Evolutionary conservation across 2,797 vertebrate species (phyloP).

Genomic region (Enteromius trimaculatus): DNA sequence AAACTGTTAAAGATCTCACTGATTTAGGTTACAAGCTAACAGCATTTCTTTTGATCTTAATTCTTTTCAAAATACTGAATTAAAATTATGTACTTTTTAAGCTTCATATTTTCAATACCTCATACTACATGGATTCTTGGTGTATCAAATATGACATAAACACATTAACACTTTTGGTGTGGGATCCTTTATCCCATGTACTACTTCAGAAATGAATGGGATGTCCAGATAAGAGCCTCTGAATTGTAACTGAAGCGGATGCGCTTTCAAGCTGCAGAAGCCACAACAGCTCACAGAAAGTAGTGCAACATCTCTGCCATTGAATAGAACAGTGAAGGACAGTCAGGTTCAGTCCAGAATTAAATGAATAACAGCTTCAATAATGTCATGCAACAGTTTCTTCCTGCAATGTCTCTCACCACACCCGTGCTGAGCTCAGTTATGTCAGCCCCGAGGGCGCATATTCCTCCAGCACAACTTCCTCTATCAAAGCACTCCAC

Average conservation of each 20-base stretch:
- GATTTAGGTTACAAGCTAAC: neutral
- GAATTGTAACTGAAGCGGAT: constrained; percentile 55
- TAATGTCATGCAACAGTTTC: neutral
- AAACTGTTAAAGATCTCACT: neutral
- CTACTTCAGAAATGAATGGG: neutral
- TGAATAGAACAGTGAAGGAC: neutral
- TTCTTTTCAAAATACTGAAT: neutral
- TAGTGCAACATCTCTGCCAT: constrained; percentile 2
- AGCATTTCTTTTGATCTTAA: neutral
- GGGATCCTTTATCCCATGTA: neutral
- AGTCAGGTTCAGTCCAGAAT: neutral
- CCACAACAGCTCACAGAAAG: constrained; percentile 17
- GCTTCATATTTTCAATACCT: neutral
- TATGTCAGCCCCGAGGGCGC: constrained; percentile 29
- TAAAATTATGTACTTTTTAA: neutral
- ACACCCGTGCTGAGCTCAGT: constrained; percentile 34
- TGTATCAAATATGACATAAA: neutral
- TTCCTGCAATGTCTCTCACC: constrained; percentile 22
- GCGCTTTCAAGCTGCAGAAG: constrained; percentile 28
- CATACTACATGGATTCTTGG: neutral
- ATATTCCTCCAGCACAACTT: constrained; percentile 35
- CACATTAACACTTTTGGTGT: neutral
- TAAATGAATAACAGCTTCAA: neutral
- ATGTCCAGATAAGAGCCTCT: neutral
- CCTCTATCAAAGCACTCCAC: constrained; percentile 14